A percentile compares a stretch with the other conserved stretches of the same genome.
Conservation (phyloP, 1,140 invertebrate genomes). For the Plutomurus gul region DNA sequence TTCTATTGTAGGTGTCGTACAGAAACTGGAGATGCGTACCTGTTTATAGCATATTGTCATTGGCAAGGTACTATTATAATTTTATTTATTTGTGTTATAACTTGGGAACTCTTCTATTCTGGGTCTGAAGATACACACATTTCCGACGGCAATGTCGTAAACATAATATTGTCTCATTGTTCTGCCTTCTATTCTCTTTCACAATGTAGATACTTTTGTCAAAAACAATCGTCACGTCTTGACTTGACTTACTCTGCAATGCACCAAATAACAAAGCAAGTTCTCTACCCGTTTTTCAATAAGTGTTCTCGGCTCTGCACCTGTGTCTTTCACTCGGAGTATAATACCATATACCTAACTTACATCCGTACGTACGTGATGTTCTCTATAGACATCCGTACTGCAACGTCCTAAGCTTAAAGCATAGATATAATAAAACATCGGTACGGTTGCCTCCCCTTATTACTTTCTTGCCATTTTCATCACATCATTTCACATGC, state of each 20-base stretch:
- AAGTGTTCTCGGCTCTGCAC: constrained; percentile 11
- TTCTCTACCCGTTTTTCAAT: neutral
- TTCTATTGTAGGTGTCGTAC: neutral
- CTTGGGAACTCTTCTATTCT: neutral
- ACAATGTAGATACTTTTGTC: neutral
- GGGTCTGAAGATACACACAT: neutral
- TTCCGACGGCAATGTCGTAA: neutral
- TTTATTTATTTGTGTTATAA: neutral
- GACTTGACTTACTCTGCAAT: neutral
- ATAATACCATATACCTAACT: neutral
- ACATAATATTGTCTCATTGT: constrained; percentile 16
- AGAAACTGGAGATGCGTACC: neutral
- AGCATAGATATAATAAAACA: too few relatives aligned
- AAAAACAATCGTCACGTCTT: constrained; percentile 18
- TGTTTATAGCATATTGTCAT: neutral
- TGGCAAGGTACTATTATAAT: neutral
- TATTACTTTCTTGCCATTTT: too few relatives aligned
- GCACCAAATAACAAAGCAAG: neutral
- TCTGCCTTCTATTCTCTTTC: neutral
- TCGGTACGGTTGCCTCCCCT: too few relatives aligned
- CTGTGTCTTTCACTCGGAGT: neutral
- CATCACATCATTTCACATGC: too few relatives aligned
- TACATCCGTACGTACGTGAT: neutral
- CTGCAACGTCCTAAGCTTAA: too few relatives aligned
- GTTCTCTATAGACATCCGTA: neutral